Evolutionary conservation across 2,113 vertebrate genomes (phyloP), one percentile per base, ranked within the genome.

Genomic region (Gasterosteus nipponicus): DNA sequence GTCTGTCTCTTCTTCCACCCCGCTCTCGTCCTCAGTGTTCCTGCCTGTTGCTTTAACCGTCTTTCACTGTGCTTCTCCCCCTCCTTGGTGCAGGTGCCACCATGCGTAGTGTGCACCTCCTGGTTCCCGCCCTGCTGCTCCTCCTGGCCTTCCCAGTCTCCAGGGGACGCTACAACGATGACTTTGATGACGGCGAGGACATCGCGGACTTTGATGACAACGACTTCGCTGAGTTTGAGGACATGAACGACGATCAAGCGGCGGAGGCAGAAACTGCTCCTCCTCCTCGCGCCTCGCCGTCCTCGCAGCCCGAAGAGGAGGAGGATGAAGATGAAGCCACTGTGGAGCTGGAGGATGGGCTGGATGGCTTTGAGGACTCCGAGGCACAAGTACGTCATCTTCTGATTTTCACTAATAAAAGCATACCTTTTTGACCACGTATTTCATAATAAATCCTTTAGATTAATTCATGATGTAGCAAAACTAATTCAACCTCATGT

Each of bases 211-310:
- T 98, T 5, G 98, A 99, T 7, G 98, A 99, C 90, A 99, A 99
- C 57, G 98, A 99, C 90, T 99, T 99, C 71, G 98, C 98, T 4
- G 98, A 99, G 90, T 99, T 99, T 79, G 97, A 99, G 87, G 98
- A 99, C 76, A 92, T 94, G 68, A 92, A 72, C 5, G 98, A 98
- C 31, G 96, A 98, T 33, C 73, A 51, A 7, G 89, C 81, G 12
- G 94, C 95, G 1, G 96, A 97, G 70, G 77, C 92, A 10, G 92
- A 93, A 42, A 89, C 84, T 0, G 77, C 75, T 12, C 88, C 92
- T 1, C 95, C 95, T 1, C 94, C 96, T 10, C 88, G 95, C 3
- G 86, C 84, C 57, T 63, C 84, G 0, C 65, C 78, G 1, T 75
- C 84, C 5, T 87, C 87, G 0, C 78, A 86, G 59, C 86, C 71